Conservation (phyloP, 1,140 invertebrate species). For the Platyscapa corneri region DNA sequence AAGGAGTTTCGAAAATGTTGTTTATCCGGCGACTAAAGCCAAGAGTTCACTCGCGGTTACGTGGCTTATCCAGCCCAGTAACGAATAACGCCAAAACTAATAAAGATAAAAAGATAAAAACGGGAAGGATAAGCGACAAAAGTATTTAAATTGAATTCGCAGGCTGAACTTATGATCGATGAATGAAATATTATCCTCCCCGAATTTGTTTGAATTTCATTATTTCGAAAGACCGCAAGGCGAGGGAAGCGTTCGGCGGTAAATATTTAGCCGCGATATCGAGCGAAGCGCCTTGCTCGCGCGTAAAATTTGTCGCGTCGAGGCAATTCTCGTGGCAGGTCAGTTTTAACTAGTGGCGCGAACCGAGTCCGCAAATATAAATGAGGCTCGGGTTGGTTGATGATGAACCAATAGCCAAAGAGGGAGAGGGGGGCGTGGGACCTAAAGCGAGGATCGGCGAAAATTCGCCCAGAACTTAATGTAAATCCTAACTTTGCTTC, state of each 20-base stretch:
- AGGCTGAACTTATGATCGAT: not conserved
- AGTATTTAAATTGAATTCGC: not conserved
- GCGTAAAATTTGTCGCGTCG: not conserved
- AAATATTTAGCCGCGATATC: constrained; percentile 3
- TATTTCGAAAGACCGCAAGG: not conserved
- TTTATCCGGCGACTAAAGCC: no score
- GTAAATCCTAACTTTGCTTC: constrained; percentile 41
- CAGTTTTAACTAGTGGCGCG: not conserved
- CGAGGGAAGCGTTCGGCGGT: not conserved
- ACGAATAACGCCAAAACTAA: not conserved
- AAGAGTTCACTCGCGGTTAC: no score
- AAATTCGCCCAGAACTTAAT: constrained; percentile 18
- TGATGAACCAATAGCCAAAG: not conserved
- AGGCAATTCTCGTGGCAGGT: not conserved
- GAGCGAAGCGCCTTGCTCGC: not conserved
- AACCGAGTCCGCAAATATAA: not conserved
- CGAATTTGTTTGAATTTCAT: not conserved
- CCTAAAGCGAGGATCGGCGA: not conserved
- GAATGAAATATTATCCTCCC: not conserved
- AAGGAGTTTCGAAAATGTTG: no score
- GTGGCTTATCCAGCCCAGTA: no score
- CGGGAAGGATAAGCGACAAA: not conserved
- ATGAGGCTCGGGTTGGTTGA: not conserved
- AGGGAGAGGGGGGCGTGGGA: not conserved
- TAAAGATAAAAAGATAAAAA: not conserved